Base-by-base conservation (phyloP, 2,888 invertebrate species). In the Polymixis flavicincta region DNA sequence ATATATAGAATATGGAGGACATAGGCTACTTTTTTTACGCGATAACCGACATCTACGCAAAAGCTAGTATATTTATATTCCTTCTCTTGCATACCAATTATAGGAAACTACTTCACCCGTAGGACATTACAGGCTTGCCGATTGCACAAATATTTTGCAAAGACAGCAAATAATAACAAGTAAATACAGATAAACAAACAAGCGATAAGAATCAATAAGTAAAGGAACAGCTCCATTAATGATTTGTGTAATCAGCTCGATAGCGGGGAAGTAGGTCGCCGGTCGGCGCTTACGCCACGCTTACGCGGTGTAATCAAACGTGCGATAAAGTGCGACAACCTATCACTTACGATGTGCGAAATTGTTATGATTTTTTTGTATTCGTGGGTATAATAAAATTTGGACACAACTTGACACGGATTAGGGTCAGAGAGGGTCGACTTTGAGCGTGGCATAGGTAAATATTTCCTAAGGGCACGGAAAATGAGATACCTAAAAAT, bases 191-290 rank as follows among this genome's bases (percentile, higher is more conserved):
- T 57, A 57, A 75, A 75, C 45, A 65, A 76, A 76, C 60, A 71
- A 55, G 28, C 9, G 85, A 85, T 84, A 85, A 67, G 25, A 55
- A 71, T 64, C 74, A 67, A 50, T 68, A 76, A 59, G 50, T 52
- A 59, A 52, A 67, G 76, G 70, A 67, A 64, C 60, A 60, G 77
- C 37, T 48, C 61, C 70, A 73, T 71, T 76, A 76, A 78, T 80
- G 84, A 74, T 74, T 76, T 66, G 48, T 68, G 72, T 74, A 84
- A 87, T 83, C 86, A 68, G 78, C 66, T 59, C 73, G 80, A 80
- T 80, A 74, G 68, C 61, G 55, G 14, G 61, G 50, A 86, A 82
- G 78, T 87, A 64, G 88, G 86, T 80, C 86, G 64, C 32, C 25
- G 88, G 86, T 78, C 84, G 64, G n/a, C 25, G 52, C 69, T 70